Evolutionary conservation across 1,140 invertebrate genomes (phyloP).

Genomic region (Leptinotarsa undecemlineata): DNA sequence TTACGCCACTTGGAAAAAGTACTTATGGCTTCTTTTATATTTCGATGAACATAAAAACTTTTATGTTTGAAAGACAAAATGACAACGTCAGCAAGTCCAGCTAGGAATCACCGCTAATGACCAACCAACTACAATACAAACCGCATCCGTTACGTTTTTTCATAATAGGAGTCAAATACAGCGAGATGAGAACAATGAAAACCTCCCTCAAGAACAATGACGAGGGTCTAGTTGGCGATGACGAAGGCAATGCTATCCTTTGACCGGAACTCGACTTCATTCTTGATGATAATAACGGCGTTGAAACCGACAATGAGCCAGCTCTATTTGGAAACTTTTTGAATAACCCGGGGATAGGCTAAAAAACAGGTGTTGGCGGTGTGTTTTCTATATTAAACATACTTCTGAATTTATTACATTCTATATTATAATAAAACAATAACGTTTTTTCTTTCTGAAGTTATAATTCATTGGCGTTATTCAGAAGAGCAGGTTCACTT

Average conservation of each 20-base stretch:
- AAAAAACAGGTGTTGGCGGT: neutral
- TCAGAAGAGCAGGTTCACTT: neutral
- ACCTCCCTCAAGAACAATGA: neutral
- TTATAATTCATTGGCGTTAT: neutral
- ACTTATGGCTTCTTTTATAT: no score
- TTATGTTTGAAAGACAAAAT: neutral
- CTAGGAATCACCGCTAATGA: neutral
- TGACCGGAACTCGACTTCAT: neutral
- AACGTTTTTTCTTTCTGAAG: neutral
- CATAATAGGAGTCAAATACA: slow-evolving; percentile 6
- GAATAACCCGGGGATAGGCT: neutral
- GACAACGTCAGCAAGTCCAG: neutral
- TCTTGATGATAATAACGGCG: neutral
- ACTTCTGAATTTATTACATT: neutral
- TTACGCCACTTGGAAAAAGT: no score
- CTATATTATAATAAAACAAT: neutral
- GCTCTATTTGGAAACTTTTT: neutral
- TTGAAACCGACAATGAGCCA: neutral
- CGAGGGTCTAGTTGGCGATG: slow-evolving; percentile 4
- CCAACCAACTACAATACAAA: neutral
- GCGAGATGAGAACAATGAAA: neutral
- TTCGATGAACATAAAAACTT: neutral
- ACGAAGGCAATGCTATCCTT: neutral
- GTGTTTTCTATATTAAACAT: neutral
- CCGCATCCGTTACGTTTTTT: neutral